Conservation (phyloP, 2,113 vertebrate genomes). For the Reinhardtius hippoglossoides region DNA sequence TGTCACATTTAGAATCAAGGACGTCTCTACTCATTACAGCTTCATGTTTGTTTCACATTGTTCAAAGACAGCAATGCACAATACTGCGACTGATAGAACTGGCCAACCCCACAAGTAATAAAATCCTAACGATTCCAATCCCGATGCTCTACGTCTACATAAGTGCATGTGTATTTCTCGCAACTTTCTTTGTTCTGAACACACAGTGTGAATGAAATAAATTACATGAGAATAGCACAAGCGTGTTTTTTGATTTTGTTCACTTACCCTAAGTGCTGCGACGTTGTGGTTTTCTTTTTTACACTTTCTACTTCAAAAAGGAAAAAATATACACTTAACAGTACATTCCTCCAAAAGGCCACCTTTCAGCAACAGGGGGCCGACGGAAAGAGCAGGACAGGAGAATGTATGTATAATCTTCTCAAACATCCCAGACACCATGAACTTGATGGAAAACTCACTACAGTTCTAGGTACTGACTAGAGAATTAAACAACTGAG, state of each 20-base stretch:
- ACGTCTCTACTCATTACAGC: neutral
- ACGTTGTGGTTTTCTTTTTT: conserved; percentile 9
- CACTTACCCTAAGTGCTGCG: conserved; percentile 41
- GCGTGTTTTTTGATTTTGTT: conserved; percentile 23
- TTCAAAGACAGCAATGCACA: neutral
- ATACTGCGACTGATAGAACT: neutral
- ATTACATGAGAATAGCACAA: conserved; percentile 36
- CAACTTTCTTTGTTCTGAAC: conserved; percentile 39
- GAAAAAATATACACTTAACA: conserved; percentile 19
- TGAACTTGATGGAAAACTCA: neutral
- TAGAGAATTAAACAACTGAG: neutral
- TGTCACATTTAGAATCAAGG: conserved; percentile 8
- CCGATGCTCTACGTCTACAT: conserved; percentile 2
- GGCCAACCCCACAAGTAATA: neutral
- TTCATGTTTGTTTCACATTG: neutral
- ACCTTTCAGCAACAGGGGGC: conserved; percentile 33
- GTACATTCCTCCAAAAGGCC: conserved; percentile 53
- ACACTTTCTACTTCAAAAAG: conserved; percentile 10
- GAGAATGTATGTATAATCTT: neutral
- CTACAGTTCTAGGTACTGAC: neutral
- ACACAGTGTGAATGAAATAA: conserved; percentile 35
- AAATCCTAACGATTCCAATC: conserved; percentile 3
- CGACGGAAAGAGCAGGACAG: neutral
- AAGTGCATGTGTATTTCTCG: conserved; percentile 1
- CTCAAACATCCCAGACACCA: neutral